Evolutionary conservation across 2,113 vertebrate species (phyloP).

Genomic region (Oostethus manadensis): DNA sequence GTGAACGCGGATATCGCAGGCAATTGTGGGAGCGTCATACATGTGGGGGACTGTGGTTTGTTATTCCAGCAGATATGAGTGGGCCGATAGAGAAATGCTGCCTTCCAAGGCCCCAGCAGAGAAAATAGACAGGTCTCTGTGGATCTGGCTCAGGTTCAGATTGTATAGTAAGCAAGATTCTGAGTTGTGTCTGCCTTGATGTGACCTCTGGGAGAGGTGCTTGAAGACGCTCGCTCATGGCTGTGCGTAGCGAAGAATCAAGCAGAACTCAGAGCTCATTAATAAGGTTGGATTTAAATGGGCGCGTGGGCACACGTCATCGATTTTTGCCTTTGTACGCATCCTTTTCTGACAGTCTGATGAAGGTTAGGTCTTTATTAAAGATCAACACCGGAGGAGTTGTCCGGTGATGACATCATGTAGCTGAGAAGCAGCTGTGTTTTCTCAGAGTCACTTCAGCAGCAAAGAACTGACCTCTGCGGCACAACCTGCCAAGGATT

Average conservation of each 20-base stretch:
- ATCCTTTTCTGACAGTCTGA: slow-evolving; percentile 29
- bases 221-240: slow-evolving; percentile 57
- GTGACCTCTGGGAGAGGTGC: slow-evolving; percentile 52
- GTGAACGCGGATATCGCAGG: slow-evolving; percentile 62
- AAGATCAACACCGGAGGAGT: slow-evolving; percentile 69
- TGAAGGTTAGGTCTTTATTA: slow-evolving; percentile 63
- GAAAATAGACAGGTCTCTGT: slow-evolving; percentile 64
- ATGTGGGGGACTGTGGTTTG: slow-evolving; percentile 56
- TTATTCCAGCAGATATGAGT: slow-evolving; percentile 65
- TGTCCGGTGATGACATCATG: slow-evolving; percentile 82
- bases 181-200: slow-evolving; percentile 55
- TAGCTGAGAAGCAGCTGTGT: slow-evolving; percentile 81
- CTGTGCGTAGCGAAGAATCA: slow-evolving; percentile 41
- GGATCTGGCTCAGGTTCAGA: slow-evolving; percentile 53
- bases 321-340: slow-evolving; percentile 18
- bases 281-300: slow-evolving; percentile 32
- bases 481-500: slow-evolving; percentile 71
- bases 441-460: slow-evolving; percentile 83
- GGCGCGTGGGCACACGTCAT: not conserved
- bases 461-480: slow-evolving; percentile 70
- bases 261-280: slow-evolving; percentile 39
- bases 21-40: slow-evolving; percentile 50
- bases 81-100: slow-evolving; percentile 56
- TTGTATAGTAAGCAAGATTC: slow-evolving; percentile 41
- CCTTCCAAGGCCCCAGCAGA: slow-evolving; percentile 49